Evolutionary conservation across 1,140 invertebrate genomes (phyloP), one percentile per base, ranked within the genome.

Genomic region (Lordiphosa stackelbergi): DNA sequence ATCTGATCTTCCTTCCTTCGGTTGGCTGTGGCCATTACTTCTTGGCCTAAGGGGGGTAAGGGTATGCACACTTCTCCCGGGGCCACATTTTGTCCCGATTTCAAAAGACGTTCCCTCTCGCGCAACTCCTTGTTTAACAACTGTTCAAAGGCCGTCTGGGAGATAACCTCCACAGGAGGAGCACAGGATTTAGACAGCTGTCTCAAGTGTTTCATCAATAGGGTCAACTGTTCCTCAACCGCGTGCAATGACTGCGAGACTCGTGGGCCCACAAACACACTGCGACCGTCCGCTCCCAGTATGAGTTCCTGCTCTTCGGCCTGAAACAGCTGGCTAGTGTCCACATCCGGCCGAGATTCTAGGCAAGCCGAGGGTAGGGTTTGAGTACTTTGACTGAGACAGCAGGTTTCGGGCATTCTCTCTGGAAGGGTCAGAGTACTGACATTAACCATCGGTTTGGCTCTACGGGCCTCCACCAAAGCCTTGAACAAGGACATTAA

Each of bases 111-210:
- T 11, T 79, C 55, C 1, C 75, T 46, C 42, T 68, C 68, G 2
- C 13, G 5, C 9, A 72, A 24, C 38, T 81, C 77, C 13, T 11
- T 10, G 0, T 53, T 12, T 3, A 81, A 5, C 2, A 81, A 38
- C 3, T 61, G 16, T 11, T 83, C 49, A 12, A 81, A 53, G 0
- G 48, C 22, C 1, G 36, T 1, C 9, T 46, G 36, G 5, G 55
- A 41, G 9, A 81, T 55, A 2, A 81, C 41, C 36, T 81, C 75
- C 3, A 72, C 53, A 5, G 75, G 75, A 10, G 75, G 75, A 0
- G 53, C 62, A 49, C 75, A 75, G 8, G 72, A 58, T 7, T 43
- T 47, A 13, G 66, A 51, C 2, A 79, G 55, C 5, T 12, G 16
- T 11, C 34, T 31, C 11, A 79, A 53, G 3, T 55, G 28, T 1